A percentile compares a stretch with the other conserved stretches of the same genome.
phyloP scores from a whole-genome alignment of 2,113 vertebrate genomes.

The Aleadryas rufinucha region DNA sequence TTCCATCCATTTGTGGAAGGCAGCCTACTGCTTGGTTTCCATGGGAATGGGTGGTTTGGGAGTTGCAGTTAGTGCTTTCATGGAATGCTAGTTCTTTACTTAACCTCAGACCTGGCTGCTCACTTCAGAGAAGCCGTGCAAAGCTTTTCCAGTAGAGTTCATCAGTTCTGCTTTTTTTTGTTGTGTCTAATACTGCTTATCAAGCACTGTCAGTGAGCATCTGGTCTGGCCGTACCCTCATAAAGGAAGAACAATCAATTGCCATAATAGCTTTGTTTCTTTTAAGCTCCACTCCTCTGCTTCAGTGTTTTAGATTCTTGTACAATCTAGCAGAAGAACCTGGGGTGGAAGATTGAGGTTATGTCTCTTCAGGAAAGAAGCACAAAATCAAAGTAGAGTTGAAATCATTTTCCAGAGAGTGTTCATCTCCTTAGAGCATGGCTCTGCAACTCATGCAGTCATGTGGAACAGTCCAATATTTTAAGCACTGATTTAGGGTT shows the following conservation, averaged over 20 bases:
- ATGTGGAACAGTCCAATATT: neutral
- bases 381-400: neutral
- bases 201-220: neutral
- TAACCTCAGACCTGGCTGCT: neutral
- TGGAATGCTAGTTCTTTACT: neutral
- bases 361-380: neutral
- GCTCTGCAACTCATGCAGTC: neutral
- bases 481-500: neutral
- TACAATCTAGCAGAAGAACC: neutral
- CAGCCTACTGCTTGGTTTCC: accelerated
- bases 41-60: neutral
- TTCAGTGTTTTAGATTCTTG: neutral
- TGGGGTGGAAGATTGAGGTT: neutral
- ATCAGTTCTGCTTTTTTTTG: neutral
- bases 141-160: neutral
- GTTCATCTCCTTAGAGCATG: neutral
- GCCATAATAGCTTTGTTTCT: neutral
- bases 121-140: neutral
- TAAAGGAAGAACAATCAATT: neutral
- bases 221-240: neutral
- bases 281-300: neutral
- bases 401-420: neutral
- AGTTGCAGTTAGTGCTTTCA: neutral
- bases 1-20: neutral
- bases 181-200: neutral